phyloP scores from a whole-genome alignment of 2,888 invertebrate species.

The Steinernema scapterisci region DNA sequence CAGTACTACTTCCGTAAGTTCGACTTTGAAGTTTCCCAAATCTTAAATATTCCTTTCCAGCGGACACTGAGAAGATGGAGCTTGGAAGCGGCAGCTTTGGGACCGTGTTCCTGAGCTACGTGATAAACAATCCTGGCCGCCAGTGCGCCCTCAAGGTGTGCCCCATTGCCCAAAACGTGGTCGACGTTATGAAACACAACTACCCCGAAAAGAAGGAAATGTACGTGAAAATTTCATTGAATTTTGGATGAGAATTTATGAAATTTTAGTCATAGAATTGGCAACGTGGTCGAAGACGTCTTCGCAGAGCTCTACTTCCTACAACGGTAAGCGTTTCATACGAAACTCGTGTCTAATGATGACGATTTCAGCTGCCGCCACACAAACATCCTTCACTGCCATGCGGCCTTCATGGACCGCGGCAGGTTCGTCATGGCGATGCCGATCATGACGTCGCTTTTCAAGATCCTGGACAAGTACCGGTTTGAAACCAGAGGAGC shows the following conservation, averaged over 20 bases:
- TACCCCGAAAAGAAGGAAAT: neutral
- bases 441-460: neutral
- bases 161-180: neutral
- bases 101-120: neutral
- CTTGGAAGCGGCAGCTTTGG: neutral
- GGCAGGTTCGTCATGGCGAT: neutral
- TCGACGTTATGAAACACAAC: neutral
- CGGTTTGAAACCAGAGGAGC: neutral
- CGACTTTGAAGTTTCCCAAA: neutral
- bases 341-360: no score
- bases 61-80: neutral
- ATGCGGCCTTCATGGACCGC: neutral
- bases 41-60: neutral
- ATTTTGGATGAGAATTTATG: neutral
- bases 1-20: neutral
- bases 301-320: neutral
- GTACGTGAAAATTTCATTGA: neutral
- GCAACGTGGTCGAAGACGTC: neutral
- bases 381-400: constrained; percentile 2
- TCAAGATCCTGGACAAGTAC: neutral
- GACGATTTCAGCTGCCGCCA: neutral
- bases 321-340: neutral
- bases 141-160: neutral
- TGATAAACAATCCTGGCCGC: neutral
- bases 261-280: no score